phyloP scores from a whole-genome alignment of 35 echinoderm and acorn worm species.

The Anneissia japonica region DNA sequence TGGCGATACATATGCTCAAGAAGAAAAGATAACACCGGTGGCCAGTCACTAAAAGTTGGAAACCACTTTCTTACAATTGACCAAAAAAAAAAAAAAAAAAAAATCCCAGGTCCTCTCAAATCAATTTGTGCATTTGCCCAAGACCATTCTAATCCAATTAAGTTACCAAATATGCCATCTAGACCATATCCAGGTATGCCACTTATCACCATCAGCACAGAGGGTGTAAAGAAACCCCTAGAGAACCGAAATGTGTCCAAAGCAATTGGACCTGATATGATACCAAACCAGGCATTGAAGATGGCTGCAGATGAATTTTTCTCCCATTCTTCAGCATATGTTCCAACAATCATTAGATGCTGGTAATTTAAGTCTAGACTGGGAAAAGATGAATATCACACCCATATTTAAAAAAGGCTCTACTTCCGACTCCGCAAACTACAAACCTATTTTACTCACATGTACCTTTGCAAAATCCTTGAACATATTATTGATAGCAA shows the following conservation, averaged over 20 bases:
- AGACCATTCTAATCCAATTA: background rate
- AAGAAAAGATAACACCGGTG: too few relatives aligned
- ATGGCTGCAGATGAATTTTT: constrained; percentile 33
- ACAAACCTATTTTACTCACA: constrained; percentile 23
- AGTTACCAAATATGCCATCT: background rate
- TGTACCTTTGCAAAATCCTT: constrained; percentile 16
- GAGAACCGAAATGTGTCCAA: constrained; percentile 5
- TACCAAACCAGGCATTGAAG: constrained; percentile 9
- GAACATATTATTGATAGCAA: constrained; percentile 37
- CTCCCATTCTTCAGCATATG: constrained; percentile 2
- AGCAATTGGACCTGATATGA: constrained; percentile 33
- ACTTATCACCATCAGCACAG: background rate
- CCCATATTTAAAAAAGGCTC: constrained; percentile 51
- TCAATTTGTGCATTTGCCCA: constrained; percentile 15
- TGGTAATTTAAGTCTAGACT: constrained; percentile 25
- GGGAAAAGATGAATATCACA: constrained; percentile 36
- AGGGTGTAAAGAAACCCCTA: constrained; percentile 7
- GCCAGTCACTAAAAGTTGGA: too few relatives aligned
- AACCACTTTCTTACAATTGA: too few relatives aligned
- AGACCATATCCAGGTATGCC: background rate
- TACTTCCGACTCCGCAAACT: constrained; percentile 29
- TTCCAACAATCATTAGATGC: constrained; percentile 25
- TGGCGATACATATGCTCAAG: too few relatives aligned
- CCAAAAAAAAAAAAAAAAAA: too few relatives aligned
- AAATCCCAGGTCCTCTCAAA: too few relatives aligned